These are phyloP conservation scores for Xestia sexstrigata DNA, from an alignment of 2,888 invertebrate genomes.

Conservation along the genomic window DNA sequence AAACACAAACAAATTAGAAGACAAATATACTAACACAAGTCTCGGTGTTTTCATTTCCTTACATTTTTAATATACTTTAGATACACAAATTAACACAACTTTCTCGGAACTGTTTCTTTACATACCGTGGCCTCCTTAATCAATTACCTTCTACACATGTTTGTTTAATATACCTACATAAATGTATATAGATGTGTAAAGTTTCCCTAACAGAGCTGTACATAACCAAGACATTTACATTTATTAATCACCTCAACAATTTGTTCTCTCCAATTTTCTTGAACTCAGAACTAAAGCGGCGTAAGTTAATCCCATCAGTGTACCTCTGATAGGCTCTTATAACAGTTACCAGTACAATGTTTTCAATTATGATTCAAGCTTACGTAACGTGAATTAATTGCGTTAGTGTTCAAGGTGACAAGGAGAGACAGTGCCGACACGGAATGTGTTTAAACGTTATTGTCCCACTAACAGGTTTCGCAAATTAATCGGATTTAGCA, in stretches of 20 bases:
- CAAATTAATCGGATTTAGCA: slow-evolving; percentile 85
- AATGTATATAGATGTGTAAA: slow-evolving; percentile 22
- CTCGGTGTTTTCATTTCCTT: background rate
- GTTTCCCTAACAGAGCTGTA: slow-evolving; percentile 30
- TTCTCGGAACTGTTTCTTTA: slow-evolving; percentile 20
- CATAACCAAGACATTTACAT: slow-evolving; percentile 57
- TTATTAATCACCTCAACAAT: slow-evolving; percentile 57
- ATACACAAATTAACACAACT: background rate
- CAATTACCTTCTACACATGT: slow-evolving; percentile 39
- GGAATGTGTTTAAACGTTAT: slow-evolving; percentile 83
- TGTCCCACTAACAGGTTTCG: slow-evolving; percentile 82
- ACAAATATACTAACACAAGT: background rate
- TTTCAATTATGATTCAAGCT: slow-evolving; percentile 75
- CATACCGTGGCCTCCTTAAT: slow-evolving; percentile 11
- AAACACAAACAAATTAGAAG: background rate
- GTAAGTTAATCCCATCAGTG: slow-evolving; percentile 47
- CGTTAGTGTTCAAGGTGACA: slow-evolving; percentile 69
- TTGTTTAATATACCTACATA: slow-evolving; percentile 5
- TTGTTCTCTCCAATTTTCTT: slow-evolving; percentile 45
- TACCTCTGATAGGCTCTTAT: slow-evolving; percentile 45
- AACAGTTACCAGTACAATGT: slow-evolving; percentile 47
- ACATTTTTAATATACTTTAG: background rate
- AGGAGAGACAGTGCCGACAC: slow-evolving; percentile 75
- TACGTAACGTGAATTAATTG: slow-evolving; percentile 76
- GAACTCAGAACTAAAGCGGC: slow-evolving; percentile 35